Evolutionary conservation across 2,797 vertebrate species (phyloP), one percentile per base, ranked within the genome.

Genomic region (Acrocephalus scirpaceus): DNA sequence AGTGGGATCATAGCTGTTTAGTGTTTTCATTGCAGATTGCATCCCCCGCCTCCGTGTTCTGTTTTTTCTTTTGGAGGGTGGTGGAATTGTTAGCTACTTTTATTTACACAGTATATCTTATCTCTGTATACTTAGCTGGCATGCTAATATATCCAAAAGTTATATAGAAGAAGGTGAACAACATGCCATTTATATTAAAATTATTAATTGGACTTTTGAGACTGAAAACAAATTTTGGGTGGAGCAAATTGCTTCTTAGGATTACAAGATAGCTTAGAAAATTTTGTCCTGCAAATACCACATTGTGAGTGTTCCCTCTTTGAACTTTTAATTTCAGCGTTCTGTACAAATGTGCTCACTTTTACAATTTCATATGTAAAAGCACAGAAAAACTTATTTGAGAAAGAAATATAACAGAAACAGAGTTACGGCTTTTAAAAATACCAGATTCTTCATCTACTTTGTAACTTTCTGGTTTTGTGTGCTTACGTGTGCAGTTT

Each of bases 191-290:
- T 88, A 15, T 86, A 69, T 86, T 56, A 42, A 65, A 89, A 71
- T 51, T 30, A 88, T 60, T 84, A 73, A 60, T 44, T 87, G 34
- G 64, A 45, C n/a, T 76, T 90, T 12, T 69, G 74, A 82, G 64
- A 40, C 9, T 20, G 42, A 90, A 78, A 79, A 47, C 78, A 96
- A 58, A 80, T 89, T 91, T 87, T 91, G 92, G 86, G 89, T 96
- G 81, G 94, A 95, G 83, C 88, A 58, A 85, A 82, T 47, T 22
- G 13, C 84, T 96, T 88, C 17, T 86, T 79, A 70, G 69, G 62
- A 79, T 82, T 95, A 66, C 54, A 74, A 54, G 3, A 23, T 60
- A 36, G 32, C 1, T 92, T 76, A 88, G 45, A 73, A 88, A 84
- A 58, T 87, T 71, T 61, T 91, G 67, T 89, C 40, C 80, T 91